A percentile compares a stretch with the other conserved stretches of the same genome.
Conservation (phyloP, 2,797 vertebrate genomes). For the Lycodopsis pacificus region DNA sequence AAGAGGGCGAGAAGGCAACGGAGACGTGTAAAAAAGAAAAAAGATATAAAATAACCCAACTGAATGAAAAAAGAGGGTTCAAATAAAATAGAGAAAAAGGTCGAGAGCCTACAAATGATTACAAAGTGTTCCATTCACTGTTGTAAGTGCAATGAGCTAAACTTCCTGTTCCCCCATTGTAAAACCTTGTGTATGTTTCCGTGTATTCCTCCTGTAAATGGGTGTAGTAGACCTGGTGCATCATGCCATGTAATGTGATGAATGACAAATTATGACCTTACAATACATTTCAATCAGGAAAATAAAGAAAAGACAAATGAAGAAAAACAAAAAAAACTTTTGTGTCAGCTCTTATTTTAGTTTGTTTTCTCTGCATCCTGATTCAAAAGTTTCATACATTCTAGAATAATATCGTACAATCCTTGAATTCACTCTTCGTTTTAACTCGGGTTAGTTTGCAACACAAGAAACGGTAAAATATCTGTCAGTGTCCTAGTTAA, state of each 20-base stretch:
- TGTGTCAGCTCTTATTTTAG: conserved; percentile 1
- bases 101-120: conserved; percentile 77
- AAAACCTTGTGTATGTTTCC: conserved; percentile 95
- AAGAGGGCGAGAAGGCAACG: conserved; percentile 30
- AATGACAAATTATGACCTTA: conserved; percentile 92
- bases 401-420: background rate
- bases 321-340: conserved; percentile 37
- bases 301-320: conserved; percentile 87
- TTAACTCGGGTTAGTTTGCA: background rate
- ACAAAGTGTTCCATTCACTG: conserved; percentile 89
- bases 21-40: conserved; percentile 31
- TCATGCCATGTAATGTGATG: conserved; percentile 97
- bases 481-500: too few species aligned
- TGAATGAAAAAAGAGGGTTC: conserved; percentile 72
- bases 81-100: conserved; percentile 78
- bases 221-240: conserved; percentile 95
- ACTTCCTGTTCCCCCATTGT: conserved; percentile 92
- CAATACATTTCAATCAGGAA: conserved; percentile 95
- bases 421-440: background rate
- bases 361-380: background rate
- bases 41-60: conserved; percentile 53
- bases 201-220: conserved; percentile 95
- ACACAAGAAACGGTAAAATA: too few species aligned
- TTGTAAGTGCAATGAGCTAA: conserved; percentile 94
- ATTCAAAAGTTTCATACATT: background rate